Evolutionary conservation across 1,140 invertebrate genomes (phyloP).

Genomic region (Heliconius melpomene): DNA sequence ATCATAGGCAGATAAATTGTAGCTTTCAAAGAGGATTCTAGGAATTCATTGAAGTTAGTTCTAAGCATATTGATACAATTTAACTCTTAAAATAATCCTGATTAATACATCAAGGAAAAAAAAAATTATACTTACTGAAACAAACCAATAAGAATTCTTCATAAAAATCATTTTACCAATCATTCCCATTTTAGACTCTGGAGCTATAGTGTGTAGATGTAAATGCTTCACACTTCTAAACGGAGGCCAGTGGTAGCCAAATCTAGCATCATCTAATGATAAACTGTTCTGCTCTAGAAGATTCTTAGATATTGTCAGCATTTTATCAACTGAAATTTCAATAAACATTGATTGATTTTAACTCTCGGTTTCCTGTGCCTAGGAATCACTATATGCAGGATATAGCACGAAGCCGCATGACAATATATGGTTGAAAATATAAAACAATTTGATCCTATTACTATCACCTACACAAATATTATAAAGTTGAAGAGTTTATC

Average conservation of each 20-base stretch:
- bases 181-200: constrained; percentile 88
- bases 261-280: constrained; percentile 82
- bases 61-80: too few relatives aligned
- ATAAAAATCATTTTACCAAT: constrained; percentile 86
- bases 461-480: too few relatives aligned
- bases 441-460: too few relatives aligned
- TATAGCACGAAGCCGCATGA: too few relatives aligned
- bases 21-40: too few relatives aligned
- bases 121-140: constrained; percentile 84
- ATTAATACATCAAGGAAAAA: background rate
- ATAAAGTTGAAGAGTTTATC: too few relatives aligned
- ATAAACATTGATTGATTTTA: background rate
- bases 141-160: constrained; percentile 91
- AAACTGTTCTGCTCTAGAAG: constrained; percentile 82
- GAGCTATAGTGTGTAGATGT: constrained; percentile 93
- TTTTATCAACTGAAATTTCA: constrained; percentile 54
- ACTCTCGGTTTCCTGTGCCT: too few relatives aligned
- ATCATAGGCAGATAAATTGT: too few relatives aligned
- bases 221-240: constrained; percentile 92
- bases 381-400: too few relatives aligned
- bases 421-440: too few relatives aligned
- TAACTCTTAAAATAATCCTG: too few relatives aligned
- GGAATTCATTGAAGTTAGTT: too few relatives aligned
- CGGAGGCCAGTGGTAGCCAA: constrained; percentile 96
- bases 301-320: constrained; percentile 83